Percentiles rank a stretch among this genome's conserved stretches.
Conservation (phyloP, 1,140 invertebrate species). For the Microplitis demolitor region DNA sequence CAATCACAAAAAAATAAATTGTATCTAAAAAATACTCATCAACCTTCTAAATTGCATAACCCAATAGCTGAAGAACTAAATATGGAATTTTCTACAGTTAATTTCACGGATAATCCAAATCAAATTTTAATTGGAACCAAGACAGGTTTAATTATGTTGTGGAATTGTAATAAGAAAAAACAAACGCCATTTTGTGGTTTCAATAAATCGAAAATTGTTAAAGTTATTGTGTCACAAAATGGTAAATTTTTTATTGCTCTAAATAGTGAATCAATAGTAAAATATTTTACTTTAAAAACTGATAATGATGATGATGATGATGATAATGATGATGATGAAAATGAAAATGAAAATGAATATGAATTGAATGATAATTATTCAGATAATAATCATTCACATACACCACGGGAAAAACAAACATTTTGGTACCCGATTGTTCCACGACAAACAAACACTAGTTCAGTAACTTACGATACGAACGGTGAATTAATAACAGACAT, state of each 20-base stretch:
- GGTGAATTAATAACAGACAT: slow-evolving; percentile 48
- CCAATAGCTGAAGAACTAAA: slow-evolving; percentile 45
- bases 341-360: neutral
- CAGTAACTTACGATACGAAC: slow-evolving; percentile 38
- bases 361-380: no score
- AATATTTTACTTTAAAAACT: slow-evolving; percentile 44
- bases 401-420: slow-evolving; percentile 50
- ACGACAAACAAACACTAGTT: slow-evolving; percentile 43
- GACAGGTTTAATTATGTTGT: slow-evolving; percentile 45
- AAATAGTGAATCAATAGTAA: slow-evolving; percentile 47
- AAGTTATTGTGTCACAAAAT: slow-evolving; percentile 45
- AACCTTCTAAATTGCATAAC: slow-evolving; percentile 30
- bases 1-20: slow-evolving; percentile 31
- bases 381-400: slow-evolving; percentile 22
- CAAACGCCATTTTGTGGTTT: slow-evolving; percentile 45
- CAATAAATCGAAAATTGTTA: slow-evolving; percentile 41
- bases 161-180: slow-evolving; percentile 42
- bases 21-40: slow-evolving; percentile 46
- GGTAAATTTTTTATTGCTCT: slow-evolving; percentile 49
- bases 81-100: slow-evolving; percentile 38
- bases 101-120: slow-evolving; percentile 47
- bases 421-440: slow-evolving; percentile 45
- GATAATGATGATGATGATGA: slow-evolving; percentile 35
- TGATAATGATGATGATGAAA: slow-evolving; percentile 34
- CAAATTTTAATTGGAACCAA: slow-evolving; percentile 49